Base-by-base conservation (phyloP, 2,888 invertebrate species). In the Phyllotreta striolata region DNA sequence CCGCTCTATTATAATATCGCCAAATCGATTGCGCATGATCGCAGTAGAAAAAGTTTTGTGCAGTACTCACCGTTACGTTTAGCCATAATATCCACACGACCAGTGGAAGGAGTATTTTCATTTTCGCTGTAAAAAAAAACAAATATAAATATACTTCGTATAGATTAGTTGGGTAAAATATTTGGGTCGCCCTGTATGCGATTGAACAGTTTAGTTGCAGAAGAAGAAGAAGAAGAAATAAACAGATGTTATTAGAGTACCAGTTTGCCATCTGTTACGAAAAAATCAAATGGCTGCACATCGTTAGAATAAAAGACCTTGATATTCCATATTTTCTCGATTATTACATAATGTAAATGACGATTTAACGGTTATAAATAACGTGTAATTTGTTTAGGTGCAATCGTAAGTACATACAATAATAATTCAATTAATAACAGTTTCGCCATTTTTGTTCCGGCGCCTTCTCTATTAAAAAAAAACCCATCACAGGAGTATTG, bases 81-180 rank as follows among this genome's bases (percentile, higher is more conserved):
- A 91, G 87, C 85, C 91, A 88, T 88, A 49, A 51, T 65, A 91
- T 90, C 93, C 93, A 93, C 86, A 90, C 91, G 89, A 93, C 91
- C 86, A 92, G 89, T 87, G 92, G 92, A 89, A 92, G 90, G 89
- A 91, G 89, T 87, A 90, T 89, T 90, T 91, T 92, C 93, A 93
- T 93, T 88, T 90, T 93, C 87, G 91, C 93, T 93, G 89, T 69
- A 92, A 92, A 83, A 85, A 85, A 83, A 83, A 67, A 51, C 38
- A 51, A 46, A 6, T 12, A 24, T 3, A 43, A 7, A 9, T n/a
- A n/a, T 41, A n/a, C 10, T 41, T 3, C 3, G 10, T 6, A 39
- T 39, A 39, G 6, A 39, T 41, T 41, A n/a, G 10, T 41, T n/a
- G 4, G 10, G 41, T 41, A n/a, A 41, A 41, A 41, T n/a, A 41